Evolutionary conservation across 2,797 vertebrate species (phyloP).

Genomic region (Coluber constrictor): DNA sequence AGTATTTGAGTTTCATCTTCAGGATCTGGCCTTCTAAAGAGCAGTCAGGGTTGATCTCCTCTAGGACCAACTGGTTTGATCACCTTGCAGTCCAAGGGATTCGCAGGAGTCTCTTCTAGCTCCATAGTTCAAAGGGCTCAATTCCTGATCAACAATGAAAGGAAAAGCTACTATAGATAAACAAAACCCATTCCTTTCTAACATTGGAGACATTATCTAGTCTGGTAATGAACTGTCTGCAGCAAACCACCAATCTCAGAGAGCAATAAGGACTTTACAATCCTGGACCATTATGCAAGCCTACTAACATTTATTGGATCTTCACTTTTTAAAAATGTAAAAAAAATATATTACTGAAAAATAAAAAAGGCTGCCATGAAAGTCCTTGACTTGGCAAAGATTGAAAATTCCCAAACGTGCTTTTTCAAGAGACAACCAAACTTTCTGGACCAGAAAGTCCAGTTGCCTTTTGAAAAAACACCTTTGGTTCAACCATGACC

Average conservation of each 20-base stretch:
- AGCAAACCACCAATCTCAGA: neutral
- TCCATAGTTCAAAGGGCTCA: too few relatives aligned
- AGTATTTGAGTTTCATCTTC: too few relatives aligned
- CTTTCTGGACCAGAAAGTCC: too few relatives aligned
- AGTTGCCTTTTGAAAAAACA: too few relatives aligned
- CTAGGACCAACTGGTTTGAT: too few relatives aligned
- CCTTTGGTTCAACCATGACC: too few relatives aligned
- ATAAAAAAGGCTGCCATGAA: neutral
- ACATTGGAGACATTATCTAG: neutral
- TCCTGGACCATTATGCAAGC: neutral
- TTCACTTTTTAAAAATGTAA: neutral
- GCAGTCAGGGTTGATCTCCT: too few relatives aligned
- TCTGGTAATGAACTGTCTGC: neutral
- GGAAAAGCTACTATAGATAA: neutral
- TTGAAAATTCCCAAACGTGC: neutral
- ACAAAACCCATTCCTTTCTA: neutral
- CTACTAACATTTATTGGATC: neutral
- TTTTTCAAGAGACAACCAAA: too few relatives aligned
- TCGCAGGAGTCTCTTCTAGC: too few relatives aligned
- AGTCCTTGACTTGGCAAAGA: neutral
- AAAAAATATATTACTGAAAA: neutral
- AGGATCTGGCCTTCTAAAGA: too few relatives aligned
- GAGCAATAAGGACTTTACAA: neutral
- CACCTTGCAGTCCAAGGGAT: too few relatives aligned
- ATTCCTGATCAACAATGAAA: too few relatives aligned